phyloP scores from a whole-genome alignment of 2,113 vertebrate genomes.

The Vicugna pacos region DNA sequence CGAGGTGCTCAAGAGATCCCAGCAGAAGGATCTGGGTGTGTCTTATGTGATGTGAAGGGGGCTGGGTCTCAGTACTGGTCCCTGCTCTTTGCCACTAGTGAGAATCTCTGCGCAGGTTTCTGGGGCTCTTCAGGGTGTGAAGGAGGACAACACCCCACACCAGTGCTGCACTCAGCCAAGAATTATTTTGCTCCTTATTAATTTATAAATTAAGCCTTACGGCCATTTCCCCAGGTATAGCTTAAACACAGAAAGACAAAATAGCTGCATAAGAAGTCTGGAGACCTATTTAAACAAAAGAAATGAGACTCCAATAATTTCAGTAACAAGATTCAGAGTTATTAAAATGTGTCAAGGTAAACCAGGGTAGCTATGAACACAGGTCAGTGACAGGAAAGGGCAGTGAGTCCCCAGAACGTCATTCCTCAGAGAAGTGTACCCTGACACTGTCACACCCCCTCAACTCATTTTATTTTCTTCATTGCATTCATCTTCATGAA shows the following conservation, averaged over 20 bases:
- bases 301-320: constrained; percentile 20
- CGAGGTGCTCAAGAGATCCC: not conserved
- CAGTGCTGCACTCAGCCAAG: too few species aligned
- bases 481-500: constrained; percentile 18
- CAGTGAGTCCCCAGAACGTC: not conserved
- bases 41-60: too few species aligned
- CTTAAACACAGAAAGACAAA: too few species aligned
- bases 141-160: too few species aligned
- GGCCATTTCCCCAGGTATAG: too few species aligned
- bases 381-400: not conserved
- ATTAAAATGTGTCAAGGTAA: not conserved
- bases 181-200: too few species aligned
- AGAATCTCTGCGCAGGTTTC: too few species aligned
- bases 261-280: not conserved
- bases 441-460: not conserved
- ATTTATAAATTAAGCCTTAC: too few species aligned
- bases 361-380: not conserved
- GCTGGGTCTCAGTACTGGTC: too few species aligned
- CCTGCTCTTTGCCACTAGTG: too few species aligned
- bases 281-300: not conserved
- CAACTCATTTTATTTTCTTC: not conserved
- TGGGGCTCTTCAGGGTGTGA: too few species aligned
- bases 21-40: not conserved
- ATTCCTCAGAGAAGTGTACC: not conserved
- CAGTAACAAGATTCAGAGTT: not conserved